Conservation (phyloP, 2,113 vertebrate species). For the Brienomyrus longianalis region DNA sequence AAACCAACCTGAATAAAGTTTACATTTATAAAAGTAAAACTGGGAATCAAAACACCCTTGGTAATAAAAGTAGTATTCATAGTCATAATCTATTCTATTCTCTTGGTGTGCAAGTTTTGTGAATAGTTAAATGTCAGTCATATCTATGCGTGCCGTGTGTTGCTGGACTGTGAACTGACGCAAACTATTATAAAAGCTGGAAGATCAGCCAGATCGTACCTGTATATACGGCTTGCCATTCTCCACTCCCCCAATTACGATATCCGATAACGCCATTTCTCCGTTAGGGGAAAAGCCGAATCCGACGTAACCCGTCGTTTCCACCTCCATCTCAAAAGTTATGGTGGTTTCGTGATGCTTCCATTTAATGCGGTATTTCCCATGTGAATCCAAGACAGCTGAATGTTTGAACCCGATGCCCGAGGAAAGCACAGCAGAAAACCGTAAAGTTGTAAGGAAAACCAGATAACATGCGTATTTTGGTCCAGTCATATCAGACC, state of each 20-base stretch:
- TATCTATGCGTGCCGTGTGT: not conserved
- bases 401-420: constrained; percentile 49
- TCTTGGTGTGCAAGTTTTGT: not conserved
- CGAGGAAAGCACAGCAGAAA: constrained; percentile 16
- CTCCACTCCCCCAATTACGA: constrained; percentile 72
- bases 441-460: constrained; percentile 24
- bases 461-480: constrained; percentile 22
- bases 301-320: constrained; percentile 72
- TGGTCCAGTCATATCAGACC: constrained; percentile 21
- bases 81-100: not conserved
- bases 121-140: not conserved
- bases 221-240: constrained; percentile 71
- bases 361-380: constrained; percentile 65
- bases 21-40: not conserved
- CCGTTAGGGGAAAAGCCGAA: constrained; percentile 75
- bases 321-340: constrained; percentile 67
- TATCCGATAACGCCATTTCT: constrained; percentile 70
- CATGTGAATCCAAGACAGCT: constrained; percentile 61
- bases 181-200: not conserved
- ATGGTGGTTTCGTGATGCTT: constrained; percentile 51
- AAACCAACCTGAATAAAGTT: not conserved
- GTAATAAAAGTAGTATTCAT: not conserved
- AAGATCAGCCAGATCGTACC: constrained; percentile 45
- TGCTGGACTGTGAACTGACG: too few species aligned
- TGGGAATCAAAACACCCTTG: not conserved